Conservation (phyloP, 2,797 vertebrate genomes). For the Phrynocephalus guinanensis region DNA sequence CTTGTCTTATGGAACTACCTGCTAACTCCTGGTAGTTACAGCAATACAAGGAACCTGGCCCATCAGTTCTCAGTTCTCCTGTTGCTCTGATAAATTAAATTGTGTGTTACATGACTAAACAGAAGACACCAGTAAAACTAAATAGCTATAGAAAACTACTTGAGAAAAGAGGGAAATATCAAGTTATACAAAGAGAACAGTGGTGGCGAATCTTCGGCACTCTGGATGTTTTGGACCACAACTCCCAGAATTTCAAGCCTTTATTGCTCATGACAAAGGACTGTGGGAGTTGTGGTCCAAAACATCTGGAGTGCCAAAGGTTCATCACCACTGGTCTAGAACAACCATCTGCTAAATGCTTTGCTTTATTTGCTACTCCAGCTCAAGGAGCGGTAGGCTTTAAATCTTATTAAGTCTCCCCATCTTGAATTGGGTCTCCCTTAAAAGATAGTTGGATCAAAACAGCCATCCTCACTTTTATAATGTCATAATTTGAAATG, state of each 20-base stretch:
- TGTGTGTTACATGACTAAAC: background rate
- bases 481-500: slow-evolving; percentile 54
- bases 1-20: background rate
- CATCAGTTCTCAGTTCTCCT: background rate
- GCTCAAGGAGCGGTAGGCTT: slow-evolving; percentile 59
- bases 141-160: background rate
- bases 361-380: slow-evolving; percentile 64
- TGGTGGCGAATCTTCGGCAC: too few relatives aligned
- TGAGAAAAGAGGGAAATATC: slow-evolving; percentile 28
- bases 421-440: slow-evolving; percentile 55
- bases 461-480: slow-evolving; percentile 60
- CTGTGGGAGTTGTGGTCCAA: too few relatives aligned
- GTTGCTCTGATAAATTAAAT: background rate
- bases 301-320: too few relatives aligned
- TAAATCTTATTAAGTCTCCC: slow-evolving; percentile 60
- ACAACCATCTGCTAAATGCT: slow-evolving; percentile 57
- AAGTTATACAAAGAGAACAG: slow-evolving; percentile 47
- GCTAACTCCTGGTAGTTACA: background rate
- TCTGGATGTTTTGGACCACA: too few relatives aligned
- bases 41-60: background rate
- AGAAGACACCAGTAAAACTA: background rate
- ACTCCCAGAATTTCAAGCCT: too few relatives aligned
- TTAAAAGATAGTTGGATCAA: slow-evolving; percentile 50
- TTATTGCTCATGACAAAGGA: too few relatives aligned
- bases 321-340: slow-evolving; percentile 9